Evolutionary conservation across 1,140 invertebrate genomes (phyloP), one percentile per base, ranked within the genome.

Genomic region (Nymphalis io): DNA sequence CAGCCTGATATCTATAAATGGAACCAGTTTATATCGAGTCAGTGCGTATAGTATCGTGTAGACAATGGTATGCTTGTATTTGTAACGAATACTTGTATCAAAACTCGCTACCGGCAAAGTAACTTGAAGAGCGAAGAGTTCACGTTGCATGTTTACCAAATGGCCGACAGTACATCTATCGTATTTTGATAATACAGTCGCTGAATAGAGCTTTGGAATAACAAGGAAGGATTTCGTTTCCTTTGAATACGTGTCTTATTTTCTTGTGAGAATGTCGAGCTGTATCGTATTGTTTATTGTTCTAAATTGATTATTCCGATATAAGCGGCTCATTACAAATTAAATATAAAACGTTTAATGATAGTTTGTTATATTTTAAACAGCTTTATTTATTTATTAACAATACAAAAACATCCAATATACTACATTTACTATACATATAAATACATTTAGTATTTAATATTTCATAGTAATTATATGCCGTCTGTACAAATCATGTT

Each of bases 61-160:
- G 76, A 77, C 77, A 79, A 79, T 81, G 76, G 72, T 74, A 63
- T 60, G 70, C 59, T 67, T 71, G 68, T 73, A 78, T 75, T 69
- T 73, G 69, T 70, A 72, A 61, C 61, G 48, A 55, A 60, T 72
- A 72, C 64, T 38, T 69, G 79, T 78, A 81, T 72, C 70, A 78
- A 77, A 78, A 79, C 73, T 72, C 44, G 67, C 68, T 76, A 76
- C 74, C 76, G 69, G 59, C 62, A 51, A 71, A 75, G 79, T 78
- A 81, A 83, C 70, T 62, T 70, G 79, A 85, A 70, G 70, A 78
- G 68, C 64, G 63, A 69, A 72, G 27, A 73, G 74, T 78, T 89
- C 83, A 73, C 69, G 70, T 88, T 83, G 79, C 86, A 80, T 90
- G 86, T 90, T 90, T 89, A 88, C 82, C 76, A 82, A 87, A 84